phyloP scores from a whole-genome alignment of 1,140 invertebrate species.

The Scaptomyza graminum region DNA sequence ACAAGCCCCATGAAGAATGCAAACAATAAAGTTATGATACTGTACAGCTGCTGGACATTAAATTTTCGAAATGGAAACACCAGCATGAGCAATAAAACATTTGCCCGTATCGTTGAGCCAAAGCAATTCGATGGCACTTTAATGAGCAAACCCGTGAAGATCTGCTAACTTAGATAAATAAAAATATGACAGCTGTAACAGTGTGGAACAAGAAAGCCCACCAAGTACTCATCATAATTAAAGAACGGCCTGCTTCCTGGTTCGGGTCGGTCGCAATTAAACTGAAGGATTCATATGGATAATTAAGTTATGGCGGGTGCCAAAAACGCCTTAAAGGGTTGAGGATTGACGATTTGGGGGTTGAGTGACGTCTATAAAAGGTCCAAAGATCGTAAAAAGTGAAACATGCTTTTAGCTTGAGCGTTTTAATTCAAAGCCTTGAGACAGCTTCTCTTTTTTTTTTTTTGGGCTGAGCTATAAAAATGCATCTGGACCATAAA shows the following conservation, averaged over 20 bases:
- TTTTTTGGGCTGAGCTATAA: constrained; percentile 29
- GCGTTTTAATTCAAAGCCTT: constrained; percentile 52
- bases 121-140: constrained; percentile 61
- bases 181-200: constrained; percentile 73
- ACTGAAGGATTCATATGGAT: constrained; percentile 77
- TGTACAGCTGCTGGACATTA: constrained; percentile 67
- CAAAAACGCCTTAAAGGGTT: constrained; percentile 43
- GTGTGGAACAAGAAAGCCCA: constrained; percentile 26
- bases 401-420: constrained; percentile 37
- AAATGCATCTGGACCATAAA: constrained; percentile 31
- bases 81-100: constrained; percentile 62
- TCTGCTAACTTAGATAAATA: constrained; percentile 70
- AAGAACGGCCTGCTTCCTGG: constrained; percentile 44
- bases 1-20: constrained; percentile 49
- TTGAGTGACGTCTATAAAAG: constrained; percentile 57
- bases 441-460: background rate
- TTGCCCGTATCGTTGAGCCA: constrained; percentile 24
- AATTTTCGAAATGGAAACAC: constrained; percentile 51
- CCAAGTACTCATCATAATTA: constrained; percentile 75
- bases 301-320: constrained; percentile 74
- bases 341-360: background rate
- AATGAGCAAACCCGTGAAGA: constrained; percentile 70
- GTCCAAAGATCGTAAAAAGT: constrained; percentile 61
- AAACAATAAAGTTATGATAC: constrained; percentile 67
- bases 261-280: constrained; percentile 58